Evolutionary conservation across 2,113 vertebrate species (phyloP).

Genomic region (Lutjanus erythropterus): DNA sequence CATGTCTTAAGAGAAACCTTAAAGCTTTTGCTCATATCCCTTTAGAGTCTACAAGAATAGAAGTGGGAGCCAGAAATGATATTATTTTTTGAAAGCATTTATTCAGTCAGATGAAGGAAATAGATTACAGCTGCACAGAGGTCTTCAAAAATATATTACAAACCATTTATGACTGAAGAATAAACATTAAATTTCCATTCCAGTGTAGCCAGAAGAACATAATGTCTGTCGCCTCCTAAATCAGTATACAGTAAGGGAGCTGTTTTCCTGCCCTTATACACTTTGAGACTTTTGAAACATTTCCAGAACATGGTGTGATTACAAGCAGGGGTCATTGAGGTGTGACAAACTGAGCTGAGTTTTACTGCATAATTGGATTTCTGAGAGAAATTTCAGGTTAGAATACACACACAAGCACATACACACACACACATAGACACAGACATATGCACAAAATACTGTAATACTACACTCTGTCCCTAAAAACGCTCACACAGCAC

Average conservation of each 20-base stretch:
- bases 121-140: neutral
- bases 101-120: slow-evolving; percentile 7
- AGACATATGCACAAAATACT: neutral
- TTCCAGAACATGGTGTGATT: slow-evolving; percentile 30
- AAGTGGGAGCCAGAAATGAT: neutral
- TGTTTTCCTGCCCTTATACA: neutral
- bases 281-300: slow-evolving; percentile 27
- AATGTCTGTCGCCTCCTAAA: neutral
- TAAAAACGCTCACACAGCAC: neutral
- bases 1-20: neutral
- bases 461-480: neutral
- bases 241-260: neutral
- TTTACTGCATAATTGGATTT: slow-evolving; percentile 23
- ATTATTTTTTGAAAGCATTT: neutral
- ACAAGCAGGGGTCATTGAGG: neutral
- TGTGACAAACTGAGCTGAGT: slow-evolving; percentile 22
- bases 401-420: neutral
- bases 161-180: neutral
- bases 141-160: neutral
- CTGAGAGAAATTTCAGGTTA: neutral
- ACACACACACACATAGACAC: neutral
- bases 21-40: neutral
- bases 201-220: neutral
- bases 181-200: neutral
- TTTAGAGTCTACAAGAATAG: neutral